Base-by-base conservation (phyloP, 2,888 invertebrate genomes). In the Carcina quercana region DNA sequence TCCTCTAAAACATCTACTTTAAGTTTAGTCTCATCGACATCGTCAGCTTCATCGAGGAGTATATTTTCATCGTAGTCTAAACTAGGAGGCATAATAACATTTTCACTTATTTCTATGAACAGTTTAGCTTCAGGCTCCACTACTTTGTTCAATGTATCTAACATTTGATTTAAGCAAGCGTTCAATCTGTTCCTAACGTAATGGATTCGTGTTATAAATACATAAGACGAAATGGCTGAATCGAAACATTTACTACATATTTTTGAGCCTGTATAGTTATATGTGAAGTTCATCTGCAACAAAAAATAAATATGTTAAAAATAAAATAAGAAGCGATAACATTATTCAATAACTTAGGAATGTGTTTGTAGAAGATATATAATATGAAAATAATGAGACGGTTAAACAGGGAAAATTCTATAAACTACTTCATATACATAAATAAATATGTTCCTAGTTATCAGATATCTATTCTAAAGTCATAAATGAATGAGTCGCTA, bases 1-100 rank as follows among this genome's bases (percentile, higher is more conserved):
- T 82, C 82, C 60, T 83, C 82, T 31, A 83, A 38, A 4, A 78
- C 63, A 14, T 78, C 76, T n/a, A 73, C 43, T 40, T 63, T 62
- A 0, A 58, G 32, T 43, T 68, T 56, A 8, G 40, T 39, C 30
- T 73, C 75, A 32, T 66, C 61, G 2, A 53, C 32, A 14, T 53
- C 42, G 5, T 65, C 56, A 6, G 43, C 35, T 5, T 54, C 55
- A 12, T 59, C 47, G 1, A 55, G 28, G n/a, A 52, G 25, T 1
- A 40, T 59, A 30, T 71, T 62, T 0, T 42, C 28, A 6, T 40
- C 38, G 12, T 60, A 50, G 22, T 47, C 38, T 29, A 59, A 50
- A 27, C 47, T 40, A 2, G 51, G 32, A 0, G 73, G 68, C 47
- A 76, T 46, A n/a, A 82, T 65, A 2, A 56, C 44, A 15, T 62